A percentile compares a stretch with the other conserved stretches of the same genome.
Evolutionary conservation across 2,888 invertebrate species (phyloP).

Genomic region (Andrena chrysosceles): DNA sequence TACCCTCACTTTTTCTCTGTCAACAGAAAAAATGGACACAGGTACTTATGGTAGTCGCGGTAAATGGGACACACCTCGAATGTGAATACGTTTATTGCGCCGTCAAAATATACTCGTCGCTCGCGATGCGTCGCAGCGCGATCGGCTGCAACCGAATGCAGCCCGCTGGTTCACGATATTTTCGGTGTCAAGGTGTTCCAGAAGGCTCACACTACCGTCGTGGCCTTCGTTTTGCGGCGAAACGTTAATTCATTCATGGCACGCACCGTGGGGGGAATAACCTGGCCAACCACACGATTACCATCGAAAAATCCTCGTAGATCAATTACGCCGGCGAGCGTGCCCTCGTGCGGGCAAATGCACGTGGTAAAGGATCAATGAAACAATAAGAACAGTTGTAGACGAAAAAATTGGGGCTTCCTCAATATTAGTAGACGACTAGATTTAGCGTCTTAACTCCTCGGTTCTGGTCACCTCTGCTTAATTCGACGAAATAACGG

Average conservation of each 20-base stretch:
- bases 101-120: constrained; percentile 11
- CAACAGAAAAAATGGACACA: too few relatives aligned
- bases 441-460: too few relatives aligned
- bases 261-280: constrained; percentile 56
- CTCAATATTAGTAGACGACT: not conserved
- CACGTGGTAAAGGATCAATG: constrained; percentile 1
- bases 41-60: too few relatives aligned
- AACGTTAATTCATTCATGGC: constrained; percentile 69
- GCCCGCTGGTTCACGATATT: constrained; percentile 36
- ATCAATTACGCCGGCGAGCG: constrained; percentile 21
- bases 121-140: constrained; percentile 16
- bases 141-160: constrained; percentile 31
- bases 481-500: too few relatives aligned
- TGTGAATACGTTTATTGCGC: constrained; percentile 21
- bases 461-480: too few relatives aligned
- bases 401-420: not conserved
- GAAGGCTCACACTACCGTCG: constrained; percentile 43
- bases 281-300: constrained; percentile 23
- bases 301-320: constrained; percentile 22
- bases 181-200: constrained; percentile 73
- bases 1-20: too few relatives aligned
- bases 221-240: constrained; percentile 58
- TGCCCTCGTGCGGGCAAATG: not conserved
- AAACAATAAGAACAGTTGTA: not conserved
- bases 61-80: too few relatives aligned